A percentile compares a stretch with the other conserved stretches of the same genome.
These are phyloP conservation scores for Callaeas wilsoni DNA, from an alignment of 2,113 vertebrate genomes.

Conservation along the genomic window DNA sequence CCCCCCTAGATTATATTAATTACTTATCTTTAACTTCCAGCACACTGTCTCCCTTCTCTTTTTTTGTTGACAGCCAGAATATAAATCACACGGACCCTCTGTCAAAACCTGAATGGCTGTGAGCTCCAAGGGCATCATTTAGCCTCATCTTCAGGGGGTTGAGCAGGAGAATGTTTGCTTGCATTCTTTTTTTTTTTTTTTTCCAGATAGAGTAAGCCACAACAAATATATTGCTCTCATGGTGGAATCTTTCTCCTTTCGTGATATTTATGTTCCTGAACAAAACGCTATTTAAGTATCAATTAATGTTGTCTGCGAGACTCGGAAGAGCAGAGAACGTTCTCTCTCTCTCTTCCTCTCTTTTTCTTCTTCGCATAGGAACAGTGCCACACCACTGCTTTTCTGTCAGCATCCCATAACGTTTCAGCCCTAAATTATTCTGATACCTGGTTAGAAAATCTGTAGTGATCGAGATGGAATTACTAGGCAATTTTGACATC, in stretches of 20 bases:
- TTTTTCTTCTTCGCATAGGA: neutral
- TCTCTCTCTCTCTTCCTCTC: neutral
- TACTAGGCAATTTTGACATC: neutral
- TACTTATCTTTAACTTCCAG: neutral
- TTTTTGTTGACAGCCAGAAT: neutral
- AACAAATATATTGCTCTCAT: neutral
- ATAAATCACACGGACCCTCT: constrained; percentile 2
- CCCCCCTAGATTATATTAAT: constrained; percentile 12
- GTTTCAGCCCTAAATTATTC: neutral
- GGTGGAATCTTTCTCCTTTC: neutral
- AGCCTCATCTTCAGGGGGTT: neutral
- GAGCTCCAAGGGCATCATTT: constrained; percentile 19
- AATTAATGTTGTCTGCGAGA: neutral
- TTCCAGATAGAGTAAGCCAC: neutral
- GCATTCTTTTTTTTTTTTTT: neutral
- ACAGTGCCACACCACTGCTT: neutral
- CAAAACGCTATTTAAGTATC: neutral
- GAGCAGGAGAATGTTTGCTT: neutral
- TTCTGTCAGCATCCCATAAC: neutral
- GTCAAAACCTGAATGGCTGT: neutral
- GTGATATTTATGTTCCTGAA: neutral
- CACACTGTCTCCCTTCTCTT: neutral
- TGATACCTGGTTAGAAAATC: neutral
- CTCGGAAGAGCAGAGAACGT: neutral
- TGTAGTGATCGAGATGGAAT: neutral